Evolutionary conservation across 2,797 vertebrate species (phyloP), one percentile per base, ranked within the genome.

Genomic region (Gorsachius magnificus): DNA sequence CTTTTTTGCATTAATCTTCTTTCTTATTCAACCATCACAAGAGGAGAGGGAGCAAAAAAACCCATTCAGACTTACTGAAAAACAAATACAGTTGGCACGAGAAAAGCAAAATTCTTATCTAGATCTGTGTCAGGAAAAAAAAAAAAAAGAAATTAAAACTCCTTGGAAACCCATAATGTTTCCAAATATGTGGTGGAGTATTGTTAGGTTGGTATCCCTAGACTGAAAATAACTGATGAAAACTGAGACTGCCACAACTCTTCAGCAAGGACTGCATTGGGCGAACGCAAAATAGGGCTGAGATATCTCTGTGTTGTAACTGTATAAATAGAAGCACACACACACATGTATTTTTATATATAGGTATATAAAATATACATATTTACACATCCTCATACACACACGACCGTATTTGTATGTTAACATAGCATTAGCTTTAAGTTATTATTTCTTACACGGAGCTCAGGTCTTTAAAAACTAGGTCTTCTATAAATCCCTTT

Each of bases 1-100:
- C 86, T 84, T 82, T 87, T 80, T 60, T 33, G 35, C 64, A 89
- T 94, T 78, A 61, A 92, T 96, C 91, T 96, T 93, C 74, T 61
- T 81, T 82, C 76, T 83, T 87, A 68, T 80, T 95, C 87, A 81
- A 83, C 48, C 64, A 31, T 17, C 82, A 51, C 48, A 46, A 57
- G 57, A 80, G 29, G 13, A 72, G 25, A 35, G 24, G 5, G 33
- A 8, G 29, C 48, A 58, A 61, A 60, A 53, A 69, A 11, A 2
- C 0, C 0, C 11, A 13, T 38, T 74, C 3, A 38, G 68, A 70
- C 36, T 48, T 6, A 5, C 31, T 25, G 83, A 48, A 74, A 87
- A 91, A 50, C 72, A 89, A 93, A 93, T 8, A 35, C 41, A 38
- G 43, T 31, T 50, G 76, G 71, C 41, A n/a, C 0, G 10, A 92